phyloP scores from a whole-genome alignment of 2,113 vertebrate genomes.

The Atrichornis clamosus region DNA sequence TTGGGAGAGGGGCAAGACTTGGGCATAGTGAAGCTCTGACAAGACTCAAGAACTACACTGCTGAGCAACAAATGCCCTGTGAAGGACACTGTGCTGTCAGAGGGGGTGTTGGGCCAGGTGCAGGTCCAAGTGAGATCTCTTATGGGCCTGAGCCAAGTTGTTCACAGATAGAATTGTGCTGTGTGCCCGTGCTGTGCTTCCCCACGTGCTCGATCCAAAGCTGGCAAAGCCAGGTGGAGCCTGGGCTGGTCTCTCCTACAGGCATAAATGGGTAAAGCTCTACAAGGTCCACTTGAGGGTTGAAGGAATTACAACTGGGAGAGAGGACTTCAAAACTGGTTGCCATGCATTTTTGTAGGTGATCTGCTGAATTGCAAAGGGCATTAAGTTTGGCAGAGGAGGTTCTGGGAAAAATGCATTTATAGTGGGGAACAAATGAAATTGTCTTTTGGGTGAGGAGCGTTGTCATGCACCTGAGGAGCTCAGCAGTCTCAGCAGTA shows the following conservation, averaged over 20 bases:
- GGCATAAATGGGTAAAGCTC: not conserved
- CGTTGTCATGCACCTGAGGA: not conserved
- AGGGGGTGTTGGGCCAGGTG: not conserved
- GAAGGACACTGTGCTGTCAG: not conserved
- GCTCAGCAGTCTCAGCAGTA: not conserved
- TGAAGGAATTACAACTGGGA: not conserved
- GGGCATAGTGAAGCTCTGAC: not conserved
- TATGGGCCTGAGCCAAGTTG: rapidly evolving
- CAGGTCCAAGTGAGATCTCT: not conserved
- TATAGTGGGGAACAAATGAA: not conserved
- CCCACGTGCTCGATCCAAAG: rapidly evolving
- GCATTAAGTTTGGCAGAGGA: not conserved
- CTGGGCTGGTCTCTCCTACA: not conserved
- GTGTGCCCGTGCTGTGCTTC: not conserved
- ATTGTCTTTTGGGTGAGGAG: not conserved
- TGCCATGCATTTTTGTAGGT: rapidly evolving
- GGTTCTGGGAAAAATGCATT: not conserved
- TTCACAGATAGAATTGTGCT: not conserved
- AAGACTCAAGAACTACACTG: not conserved
- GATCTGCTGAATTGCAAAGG: not conserved
- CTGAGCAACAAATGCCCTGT: rapidly evolving
- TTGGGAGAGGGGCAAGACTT: not conserved
- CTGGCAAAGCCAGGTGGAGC: not conserved
- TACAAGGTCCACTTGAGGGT: not conserved
- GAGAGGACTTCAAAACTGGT: not conserved